These are phyloP conservation scores for Sinotaia quadrata DNA, from an alignment of 2,888 invertebrate genomes.

Conservation along the genomic window DNA sequence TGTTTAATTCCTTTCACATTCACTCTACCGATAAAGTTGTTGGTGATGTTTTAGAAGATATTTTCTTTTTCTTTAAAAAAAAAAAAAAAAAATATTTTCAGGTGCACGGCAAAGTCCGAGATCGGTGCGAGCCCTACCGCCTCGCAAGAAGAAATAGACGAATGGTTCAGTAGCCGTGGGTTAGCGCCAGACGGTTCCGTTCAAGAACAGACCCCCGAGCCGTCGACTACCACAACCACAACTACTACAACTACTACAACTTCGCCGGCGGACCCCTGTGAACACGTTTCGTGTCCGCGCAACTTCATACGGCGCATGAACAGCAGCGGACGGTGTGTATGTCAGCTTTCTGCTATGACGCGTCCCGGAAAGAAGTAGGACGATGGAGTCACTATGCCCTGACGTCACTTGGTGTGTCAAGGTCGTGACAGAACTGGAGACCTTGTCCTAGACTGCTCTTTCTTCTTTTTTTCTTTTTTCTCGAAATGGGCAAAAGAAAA, in stretches of 20 bases:
- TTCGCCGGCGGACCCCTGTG: background rate
- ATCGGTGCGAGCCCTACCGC: background rate
- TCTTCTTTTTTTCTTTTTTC: too few species aligned
- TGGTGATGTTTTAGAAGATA: background rate
- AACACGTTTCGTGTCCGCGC: constrained; percentile 5
- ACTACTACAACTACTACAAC: constrained; percentile 8
- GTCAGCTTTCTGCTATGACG: background rate
- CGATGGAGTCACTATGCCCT: too few species aligned
- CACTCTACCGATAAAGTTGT: background rate
- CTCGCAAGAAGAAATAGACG: constrained; percentile 1
- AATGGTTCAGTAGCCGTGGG: constrained; percentile 6
- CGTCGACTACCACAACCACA: constrained; percentile 18
- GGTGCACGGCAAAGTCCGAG: constrained; percentile 2
- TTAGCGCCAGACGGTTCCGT: too few species aligned
- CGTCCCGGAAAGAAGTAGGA: too few species aligned
- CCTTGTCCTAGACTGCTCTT: too few species aligned
- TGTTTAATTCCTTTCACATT: background rate
- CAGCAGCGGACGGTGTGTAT: constrained; percentile 1
- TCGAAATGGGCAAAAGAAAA: too few species aligned
- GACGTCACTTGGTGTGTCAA: too few species aligned
- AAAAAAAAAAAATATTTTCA: too few species aligned
- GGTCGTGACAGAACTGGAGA: too few species aligned
- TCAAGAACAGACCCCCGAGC: too few species aligned
- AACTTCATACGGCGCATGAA: background rate
- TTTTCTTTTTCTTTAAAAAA: background rate